Percentiles rank a stretch among this genome's conserved stretches.
Conservation (phyloP, 1,140 invertebrate genomes). For the Drosophila funebris region DNA sequence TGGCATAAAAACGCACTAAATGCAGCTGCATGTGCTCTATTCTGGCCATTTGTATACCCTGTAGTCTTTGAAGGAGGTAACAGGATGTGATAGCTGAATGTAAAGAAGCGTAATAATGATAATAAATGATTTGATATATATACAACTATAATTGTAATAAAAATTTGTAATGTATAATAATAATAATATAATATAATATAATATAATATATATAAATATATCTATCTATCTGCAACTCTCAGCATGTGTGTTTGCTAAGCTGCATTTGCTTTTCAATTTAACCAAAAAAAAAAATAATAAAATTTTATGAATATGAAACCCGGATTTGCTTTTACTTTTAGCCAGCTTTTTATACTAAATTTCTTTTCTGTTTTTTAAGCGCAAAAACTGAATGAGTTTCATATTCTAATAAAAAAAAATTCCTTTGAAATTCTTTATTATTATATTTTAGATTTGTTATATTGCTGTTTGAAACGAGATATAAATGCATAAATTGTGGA, state of each 20-base stretch:
- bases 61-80: not conserved
- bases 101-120: too few species aligned
- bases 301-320: conserved; percentile 14
- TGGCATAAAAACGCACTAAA: conserved; percentile 24
- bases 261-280: conserved; percentile 14
- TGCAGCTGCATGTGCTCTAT: conserved; percentile 19
- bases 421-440: not conserved
- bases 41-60: conserved; percentile 16
- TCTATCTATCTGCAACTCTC: not conserved
- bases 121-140: too few species aligned
- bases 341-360: not conserved
- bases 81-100: too few species aligned
- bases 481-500: not conserved
- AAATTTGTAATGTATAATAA: too few species aligned
- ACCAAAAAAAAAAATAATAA: conserved; percentile 14
- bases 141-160: too few species aligned
- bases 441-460: conserved; percentile 4
- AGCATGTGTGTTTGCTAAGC: not conserved
- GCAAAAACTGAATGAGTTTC: conserved; percentile 1
- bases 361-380: not conserved
- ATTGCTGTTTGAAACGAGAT: not conserved
- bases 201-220: too few species aligned
- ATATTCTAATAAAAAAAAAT: conserved; percentile 8
- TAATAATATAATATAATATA: too few species aligned
- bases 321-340: conserved; percentile 7